phyloP scores from a whole-genome alignment of 2,113 vertebrate species.

The Erpornis zantholeuca region DNA sequence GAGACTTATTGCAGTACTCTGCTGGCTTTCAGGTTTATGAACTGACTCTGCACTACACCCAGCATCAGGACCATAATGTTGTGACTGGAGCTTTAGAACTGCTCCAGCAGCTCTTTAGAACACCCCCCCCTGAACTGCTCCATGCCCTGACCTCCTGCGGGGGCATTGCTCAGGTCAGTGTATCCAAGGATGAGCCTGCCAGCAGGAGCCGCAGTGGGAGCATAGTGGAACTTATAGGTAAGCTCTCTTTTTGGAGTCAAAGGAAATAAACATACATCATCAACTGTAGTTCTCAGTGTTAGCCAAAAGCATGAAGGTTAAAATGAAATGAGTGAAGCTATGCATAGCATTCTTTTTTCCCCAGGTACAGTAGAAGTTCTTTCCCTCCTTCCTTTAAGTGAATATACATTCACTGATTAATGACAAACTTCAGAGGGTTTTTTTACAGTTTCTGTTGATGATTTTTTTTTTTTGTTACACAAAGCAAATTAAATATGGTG shows the following conservation, averaged over 20 bases:
- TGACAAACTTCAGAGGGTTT: not conserved
- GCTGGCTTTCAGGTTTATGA: slow-evolving; percentile 84
- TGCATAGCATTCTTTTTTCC: not conserved
- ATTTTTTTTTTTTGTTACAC: not conserved
- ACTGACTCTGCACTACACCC: slow-evolving; percentile 91
- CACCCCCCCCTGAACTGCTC: slow-evolving; percentile 88
- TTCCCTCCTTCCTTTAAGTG: not conserved
- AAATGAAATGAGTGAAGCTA: not conserved
- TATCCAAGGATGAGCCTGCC: slow-evolving; percentile 76
- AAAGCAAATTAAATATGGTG: not conserved
- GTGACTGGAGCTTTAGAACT: slow-evolving; percentile 93
- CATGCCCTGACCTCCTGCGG: slow-evolving; percentile 81
- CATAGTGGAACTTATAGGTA: slow-evolving; percentile 92
- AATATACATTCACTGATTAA: not conserved
- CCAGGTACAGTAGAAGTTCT: not conserved
- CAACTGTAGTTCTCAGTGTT: not conserved
- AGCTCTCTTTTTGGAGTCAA: not conserved
- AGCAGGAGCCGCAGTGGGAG: slow-evolving; percentile 88
- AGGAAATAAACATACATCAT: not conserved
- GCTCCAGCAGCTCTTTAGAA: slow-evolving; percentile 90
- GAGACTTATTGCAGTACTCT: not conserved
- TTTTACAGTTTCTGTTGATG: not conserved
- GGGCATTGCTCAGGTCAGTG: slow-evolving; percentile 75
- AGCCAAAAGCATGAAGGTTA: not conserved
- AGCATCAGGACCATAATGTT: slow-evolving; percentile 96